phyloP scores from a whole-genome alignment of 2,113 vertebrate species.

The Hippocampus barbouri region DNA sequence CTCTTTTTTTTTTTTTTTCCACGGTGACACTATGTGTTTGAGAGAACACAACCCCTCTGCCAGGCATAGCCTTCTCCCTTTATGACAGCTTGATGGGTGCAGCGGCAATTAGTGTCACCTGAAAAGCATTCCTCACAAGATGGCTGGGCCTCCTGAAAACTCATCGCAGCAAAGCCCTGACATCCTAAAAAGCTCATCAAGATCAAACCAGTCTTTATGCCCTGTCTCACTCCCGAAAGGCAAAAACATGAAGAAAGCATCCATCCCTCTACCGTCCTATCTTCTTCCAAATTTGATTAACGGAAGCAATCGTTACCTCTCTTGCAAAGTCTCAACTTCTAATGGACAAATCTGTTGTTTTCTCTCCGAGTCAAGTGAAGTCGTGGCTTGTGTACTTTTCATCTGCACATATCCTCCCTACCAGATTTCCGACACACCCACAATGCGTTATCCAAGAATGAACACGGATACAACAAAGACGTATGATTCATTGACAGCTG shows the following conservation, averaged over 20 bases:
- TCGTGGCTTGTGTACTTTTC: no score
- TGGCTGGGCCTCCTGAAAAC: constrained; percentile 57
- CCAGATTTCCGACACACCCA: no score
- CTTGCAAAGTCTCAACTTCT: constrained; percentile 40
- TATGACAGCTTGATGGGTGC: constrained; percentile 64
- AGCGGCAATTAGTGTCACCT: constrained; percentile 76
- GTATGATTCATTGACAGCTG: no score
- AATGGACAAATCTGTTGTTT: constrained; percentile 15
- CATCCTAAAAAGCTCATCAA: constrained; percentile 71
- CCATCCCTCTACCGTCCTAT: constrained; percentile 60
- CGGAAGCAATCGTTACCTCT: constrained; percentile 49
- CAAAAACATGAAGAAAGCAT: constrained; percentile 55
- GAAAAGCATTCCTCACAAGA: constrained; percentile 63
- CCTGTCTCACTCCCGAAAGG: constrained; percentile 54
- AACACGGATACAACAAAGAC: no score
- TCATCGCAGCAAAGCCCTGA: constrained; percentile 61
- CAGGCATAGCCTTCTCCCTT: constrained; percentile 52
- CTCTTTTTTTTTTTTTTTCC: constrained; percentile 12
- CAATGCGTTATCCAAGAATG: no score
- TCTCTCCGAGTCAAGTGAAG: neutral
- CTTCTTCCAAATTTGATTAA: constrained; percentile 59
- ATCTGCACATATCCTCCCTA: no score
- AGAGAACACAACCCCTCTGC: constrained; percentile 37
- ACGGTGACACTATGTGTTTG: constrained; percentile 35
- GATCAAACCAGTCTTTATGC: constrained; percentile 71